These are phyloP conservation scores for Pseudoatta argentina DNA, from an alignment of 1,140 invertebrate genomes.

Conservation along the genomic window DNA sequence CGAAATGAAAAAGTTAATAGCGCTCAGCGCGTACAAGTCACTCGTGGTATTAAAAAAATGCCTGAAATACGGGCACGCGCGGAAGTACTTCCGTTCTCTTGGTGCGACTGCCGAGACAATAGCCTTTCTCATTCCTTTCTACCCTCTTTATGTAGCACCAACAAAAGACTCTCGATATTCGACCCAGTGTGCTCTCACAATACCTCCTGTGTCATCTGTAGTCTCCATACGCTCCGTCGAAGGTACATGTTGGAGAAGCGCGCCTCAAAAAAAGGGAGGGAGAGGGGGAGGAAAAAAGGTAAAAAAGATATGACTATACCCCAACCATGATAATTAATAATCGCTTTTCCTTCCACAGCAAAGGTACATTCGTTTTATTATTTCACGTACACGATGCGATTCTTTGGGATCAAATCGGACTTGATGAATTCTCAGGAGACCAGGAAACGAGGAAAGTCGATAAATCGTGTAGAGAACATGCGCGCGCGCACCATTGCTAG, in stretches of 20 bases:
- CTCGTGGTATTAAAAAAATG: constrained; percentile 55
- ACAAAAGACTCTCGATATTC: constrained; percentile 59
- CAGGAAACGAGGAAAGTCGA: constrained; percentile 20
- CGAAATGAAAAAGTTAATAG: constrained; percentile 39
- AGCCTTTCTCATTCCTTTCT: constrained; percentile 45
- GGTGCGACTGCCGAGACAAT: constrained; percentile 46
- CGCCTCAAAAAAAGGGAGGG: neutral
- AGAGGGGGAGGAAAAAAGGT: neutral
- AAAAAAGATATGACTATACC: constrained; percentile 16
- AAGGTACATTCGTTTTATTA: constrained; percentile 20
- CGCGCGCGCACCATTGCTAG: neutral
- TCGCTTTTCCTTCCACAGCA: neutral
- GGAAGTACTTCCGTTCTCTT: constrained; percentile 47
- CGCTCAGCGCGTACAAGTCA: constrained; percentile 30
- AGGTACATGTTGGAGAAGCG: neutral
- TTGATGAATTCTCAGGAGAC: constrained; percentile 15
- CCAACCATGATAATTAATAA: constrained; percentile 54
- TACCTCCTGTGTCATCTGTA: constrained; percentile 35
- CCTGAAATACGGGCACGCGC: constrained; percentile 43
- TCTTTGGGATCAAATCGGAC: constrained; percentile 5
- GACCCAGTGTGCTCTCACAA: constrained; percentile 49
- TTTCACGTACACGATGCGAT: neutral
- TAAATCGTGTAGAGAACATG: constrained; percentile 16
- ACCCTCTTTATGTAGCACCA: constrained; percentile 54
- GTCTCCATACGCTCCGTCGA: constrained; percentile 25